A percentile compares a stretch with the other conserved stretches of the same genome.
These are phyloP conservation scores for Cheumatopsyche charites DNA, from an alignment of 1,140 invertebrate genomes.

Conservation along the genomic window DNA sequence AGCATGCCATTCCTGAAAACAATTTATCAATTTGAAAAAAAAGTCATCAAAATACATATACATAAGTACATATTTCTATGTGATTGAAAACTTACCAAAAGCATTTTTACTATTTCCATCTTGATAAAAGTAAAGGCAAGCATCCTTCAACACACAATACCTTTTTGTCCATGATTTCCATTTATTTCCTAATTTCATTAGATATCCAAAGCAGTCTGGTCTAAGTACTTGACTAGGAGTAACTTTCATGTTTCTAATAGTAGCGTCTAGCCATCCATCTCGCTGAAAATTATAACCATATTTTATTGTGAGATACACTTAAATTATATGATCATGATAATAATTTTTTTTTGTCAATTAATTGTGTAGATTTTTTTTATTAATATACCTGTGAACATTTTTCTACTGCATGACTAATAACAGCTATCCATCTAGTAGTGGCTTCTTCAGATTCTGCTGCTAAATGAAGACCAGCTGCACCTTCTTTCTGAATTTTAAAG, in stretches of 20 bases:
- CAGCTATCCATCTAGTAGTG: slow-evolving; percentile 75
- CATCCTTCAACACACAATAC: slow-evolving; percentile 95
- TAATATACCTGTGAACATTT: slow-evolving; percentile 65
- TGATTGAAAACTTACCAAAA: slow-evolving; percentile 71
- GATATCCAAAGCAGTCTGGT: slow-evolving; percentile 90
- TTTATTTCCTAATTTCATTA: slow-evolving; percentile 79
- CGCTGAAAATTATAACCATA: slow-evolving; percentile 56
- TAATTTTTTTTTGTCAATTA: too few relatives aligned
- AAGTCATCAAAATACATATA: neutral
- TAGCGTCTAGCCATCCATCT: slow-evolving; percentile 60
- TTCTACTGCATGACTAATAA: slow-evolving; percentile 73
- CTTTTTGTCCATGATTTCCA: slow-evolving; percentile 88
- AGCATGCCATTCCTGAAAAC: slow-evolving; percentile 79
- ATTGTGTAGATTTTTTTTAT: slow-evolving; percentile 5
- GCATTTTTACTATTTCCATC: slow-evolving; percentile 84
- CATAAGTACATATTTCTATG: neutral
- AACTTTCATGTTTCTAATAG: slow-evolving; percentile 69
- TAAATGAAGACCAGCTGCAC: slow-evolving; percentile 77
- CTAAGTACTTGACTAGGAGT: slow-evolving; percentile 74
- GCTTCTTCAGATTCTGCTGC: slow-evolving; percentile 80
- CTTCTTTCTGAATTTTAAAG: slow-evolving; percentile 79
- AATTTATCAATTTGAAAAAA: slow-evolving; percentile 19
- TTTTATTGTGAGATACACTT: neutral
- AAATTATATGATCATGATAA: too few relatives aligned
- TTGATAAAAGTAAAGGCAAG: slow-evolving; percentile 92